Conservation (phyloP, 2,797 vertebrate species). For the Ctenopoma multispine region DNA sequence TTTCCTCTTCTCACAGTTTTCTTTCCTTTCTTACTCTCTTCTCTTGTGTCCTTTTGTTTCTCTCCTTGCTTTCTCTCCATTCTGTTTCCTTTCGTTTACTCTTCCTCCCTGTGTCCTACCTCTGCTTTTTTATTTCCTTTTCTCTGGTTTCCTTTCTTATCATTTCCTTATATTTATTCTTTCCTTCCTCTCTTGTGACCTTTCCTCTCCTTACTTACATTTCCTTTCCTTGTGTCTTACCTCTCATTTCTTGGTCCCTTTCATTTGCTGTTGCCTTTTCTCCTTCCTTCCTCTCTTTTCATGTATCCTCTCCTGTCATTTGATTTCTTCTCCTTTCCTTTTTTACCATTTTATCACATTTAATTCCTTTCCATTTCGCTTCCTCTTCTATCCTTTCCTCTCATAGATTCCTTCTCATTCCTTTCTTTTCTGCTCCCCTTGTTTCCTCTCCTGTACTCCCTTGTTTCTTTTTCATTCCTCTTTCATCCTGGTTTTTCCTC, state of each 20-base stretch:
- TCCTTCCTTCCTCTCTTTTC: background rate
- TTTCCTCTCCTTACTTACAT: background rate
- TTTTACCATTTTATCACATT: background rate
- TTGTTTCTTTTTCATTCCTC: background rate
- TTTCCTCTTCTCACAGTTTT: background rate
- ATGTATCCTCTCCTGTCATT: background rate
- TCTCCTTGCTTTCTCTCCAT: background rate
- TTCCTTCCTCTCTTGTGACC: no score
- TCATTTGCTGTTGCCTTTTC: rapidly evolving
- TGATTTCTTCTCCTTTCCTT: background rate
- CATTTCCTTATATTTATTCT: background rate
- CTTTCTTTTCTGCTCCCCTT: background rate
- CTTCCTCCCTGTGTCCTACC: no score
- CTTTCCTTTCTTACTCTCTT: background rate
- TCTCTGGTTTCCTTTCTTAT: background rate
- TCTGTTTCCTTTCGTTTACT: no score
- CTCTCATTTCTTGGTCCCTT: background rate
- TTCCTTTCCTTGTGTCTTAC: no score
- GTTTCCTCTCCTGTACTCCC: background rate
- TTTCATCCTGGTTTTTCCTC: background rate
- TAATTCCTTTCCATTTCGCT: background rate
- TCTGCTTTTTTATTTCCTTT: no score
- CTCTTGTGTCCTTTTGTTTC: background rate
- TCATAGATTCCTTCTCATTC: no score
- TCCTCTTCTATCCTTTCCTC: background rate